These are phyloP conservation scores for Spatulosminthurus flaviceps DNA, from an alignment of 2,888 invertebrate genomes.

Conservation along the genomic window DNA sequence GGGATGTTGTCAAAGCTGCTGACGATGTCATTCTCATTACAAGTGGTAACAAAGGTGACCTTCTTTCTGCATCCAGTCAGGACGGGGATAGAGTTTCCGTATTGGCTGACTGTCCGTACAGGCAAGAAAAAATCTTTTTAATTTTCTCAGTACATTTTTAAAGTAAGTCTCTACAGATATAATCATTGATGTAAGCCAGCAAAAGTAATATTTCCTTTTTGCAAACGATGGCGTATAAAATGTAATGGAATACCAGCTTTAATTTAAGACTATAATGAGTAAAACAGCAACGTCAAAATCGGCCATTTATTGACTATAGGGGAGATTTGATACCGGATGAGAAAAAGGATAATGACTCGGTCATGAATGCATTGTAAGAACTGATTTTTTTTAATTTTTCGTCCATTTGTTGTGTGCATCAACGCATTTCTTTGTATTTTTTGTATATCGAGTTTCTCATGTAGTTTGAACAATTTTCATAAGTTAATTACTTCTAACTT, in stretches of 20 bases:
- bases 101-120: slow-evolving; percentile 62
- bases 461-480: background rate
- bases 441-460: slow-evolving; percentile 18
- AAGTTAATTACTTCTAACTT: too few species aligned
- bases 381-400: slow-evolving; percentile 15
- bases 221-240: background rate
- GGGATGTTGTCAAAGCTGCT: slow-evolving; percentile 58
- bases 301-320: slow-evolving; percentile 51
- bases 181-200: background rate
- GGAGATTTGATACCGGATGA: slow-evolving; percentile 63
- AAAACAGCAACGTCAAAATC: slow-evolving; percentile 10
- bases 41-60: slow-evolving; percentile 58
- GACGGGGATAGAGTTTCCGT: slow-evolving; percentile 59
- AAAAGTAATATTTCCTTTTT: too few species aligned
- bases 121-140: slow-evolving; percentile 49
- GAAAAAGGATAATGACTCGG: slow-evolving; percentile 60
- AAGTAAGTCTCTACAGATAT: slow-evolving; percentile 26
- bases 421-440: slow-evolving; percentile 22
- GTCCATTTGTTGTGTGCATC: slow-evolving; percentile 35
- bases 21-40: slow-evolving; percentile 61
- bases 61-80: slow-evolving; percentile 58
- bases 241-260: background rate
- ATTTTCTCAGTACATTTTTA: background rate
- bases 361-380: slow-evolving; percentile 47
- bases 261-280: background rate